These are phyloP conservation scores for Cryptotis parvus DNA, from an alignment of 2,113 vertebrate species.

Conservation along the genomic window DNA sequence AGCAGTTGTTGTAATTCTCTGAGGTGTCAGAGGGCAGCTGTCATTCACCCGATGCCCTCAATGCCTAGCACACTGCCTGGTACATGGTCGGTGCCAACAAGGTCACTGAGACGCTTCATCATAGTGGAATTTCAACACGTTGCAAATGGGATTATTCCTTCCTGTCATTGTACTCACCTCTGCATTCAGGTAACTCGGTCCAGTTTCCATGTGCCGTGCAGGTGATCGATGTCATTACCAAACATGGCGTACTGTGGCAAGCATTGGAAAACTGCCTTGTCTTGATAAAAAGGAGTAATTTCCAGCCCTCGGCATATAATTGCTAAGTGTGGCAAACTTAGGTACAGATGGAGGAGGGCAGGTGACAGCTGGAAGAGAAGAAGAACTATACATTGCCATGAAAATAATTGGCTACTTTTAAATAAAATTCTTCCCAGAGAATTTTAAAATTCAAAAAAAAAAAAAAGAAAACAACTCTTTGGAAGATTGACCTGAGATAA, in stretches of 20 bases:
- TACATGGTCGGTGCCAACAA: not conserved
- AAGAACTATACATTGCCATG: not conserved
- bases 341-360: constrained; percentile 89
- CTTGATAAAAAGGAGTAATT: constrained; percentile 83
- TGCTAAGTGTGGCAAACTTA: constrained; percentile 85
- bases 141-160: not conserved
- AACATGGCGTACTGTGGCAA: constrained; percentile 86
- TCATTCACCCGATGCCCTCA: not conserved
- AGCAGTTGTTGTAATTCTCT: not conserved
- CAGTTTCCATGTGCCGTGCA: constrained; percentile 91
- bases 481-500: constrained; percentile 24
- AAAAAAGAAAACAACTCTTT: no score
- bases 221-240: constrained; percentile 87
- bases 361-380: constrained; percentile 85
- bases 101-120: not conserved
- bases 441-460: no score
- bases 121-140: not conserved
- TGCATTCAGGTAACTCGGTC: constrained; percentile 91
- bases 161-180: constrained; percentile 82
- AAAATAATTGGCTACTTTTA: constrained; percentile 8
- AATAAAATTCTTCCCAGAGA: not conserved
- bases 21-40: not conserved
- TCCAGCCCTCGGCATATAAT: constrained; percentile 62
- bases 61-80: not conserved
- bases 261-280: constrained; percentile 88